phyloP scores from a whole-genome alignment of 2,888 invertebrate species.

The Phaonia tiefii region DNA sequence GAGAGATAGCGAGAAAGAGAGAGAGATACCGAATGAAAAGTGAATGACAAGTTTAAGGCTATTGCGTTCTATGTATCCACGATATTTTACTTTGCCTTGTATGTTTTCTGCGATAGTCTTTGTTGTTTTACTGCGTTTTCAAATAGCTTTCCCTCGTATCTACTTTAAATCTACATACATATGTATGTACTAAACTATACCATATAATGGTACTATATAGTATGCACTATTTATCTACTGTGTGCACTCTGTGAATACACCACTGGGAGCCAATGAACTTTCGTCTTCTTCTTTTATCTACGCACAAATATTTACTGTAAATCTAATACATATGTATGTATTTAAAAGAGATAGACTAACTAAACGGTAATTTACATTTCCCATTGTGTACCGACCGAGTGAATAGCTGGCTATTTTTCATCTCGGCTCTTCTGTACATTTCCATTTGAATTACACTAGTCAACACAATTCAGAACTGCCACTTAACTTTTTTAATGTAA shows the following conservation, averaged over 20 bases:
- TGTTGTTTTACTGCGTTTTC: slow-evolving; percentile 39
- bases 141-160: slow-evolving; percentile 56
- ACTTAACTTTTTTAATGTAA: no score
- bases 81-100: background rate
- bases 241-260: background rate
- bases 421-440: background rate
- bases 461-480: no score
- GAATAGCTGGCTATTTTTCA: slow-evolving; percentile 4
- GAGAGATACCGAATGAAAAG: background rate
- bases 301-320: slow-evolving; percentile 45
- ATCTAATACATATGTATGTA: no score
- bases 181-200: no score
- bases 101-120: slow-evolving; percentile 36
- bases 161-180: no score
- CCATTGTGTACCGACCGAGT: background rate
- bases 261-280: slow-evolving; percentile 56
- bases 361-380: slow-evolving; percentile 28
- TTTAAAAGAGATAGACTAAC: no score
- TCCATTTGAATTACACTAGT: background rate
- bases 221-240: background rate
- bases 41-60: slow-evolving; percentile 37
- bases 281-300: slow-evolving; percentile 32
- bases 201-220: no score
- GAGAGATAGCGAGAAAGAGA: background rate
- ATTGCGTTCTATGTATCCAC: slow-evolving; percentile 21